phyloP scores from a whole-genome alignment of 2,113 vertebrate genomes.

The Myrmecophaga tridactyla region DNA sequence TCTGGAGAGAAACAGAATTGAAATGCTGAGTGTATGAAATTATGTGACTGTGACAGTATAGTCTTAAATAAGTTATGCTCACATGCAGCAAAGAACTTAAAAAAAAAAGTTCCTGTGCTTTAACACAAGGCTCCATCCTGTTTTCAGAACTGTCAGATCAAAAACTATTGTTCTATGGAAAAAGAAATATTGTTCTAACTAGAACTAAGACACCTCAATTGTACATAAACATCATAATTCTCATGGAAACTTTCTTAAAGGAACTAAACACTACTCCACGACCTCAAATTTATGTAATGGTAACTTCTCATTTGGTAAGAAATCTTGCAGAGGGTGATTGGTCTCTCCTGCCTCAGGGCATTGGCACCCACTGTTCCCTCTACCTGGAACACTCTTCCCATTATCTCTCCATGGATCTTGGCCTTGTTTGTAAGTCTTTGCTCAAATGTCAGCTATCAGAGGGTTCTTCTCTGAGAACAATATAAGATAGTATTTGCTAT shows the following conservation, averaged over 20 bases:
- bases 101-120: not conserved
- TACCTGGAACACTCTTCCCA: not conserved
- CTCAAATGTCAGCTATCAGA: not conserved
- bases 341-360: not conserved
- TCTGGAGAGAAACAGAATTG: not conserved
- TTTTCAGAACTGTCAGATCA: not conserved
- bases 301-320: not conserved
- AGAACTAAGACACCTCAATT: not conserved
- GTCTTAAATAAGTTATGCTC: not conserved
- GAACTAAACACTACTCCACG: not conserved
- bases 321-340: not conserved
- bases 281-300: not conserved
- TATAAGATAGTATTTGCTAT: not conserved
- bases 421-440: not conserved
- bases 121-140: not conserved
- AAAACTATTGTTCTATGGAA: not conserved
- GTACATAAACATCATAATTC: not conserved
- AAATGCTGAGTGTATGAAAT: not conserved
- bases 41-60: not conserved
- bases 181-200: not conserved
- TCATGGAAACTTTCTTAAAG: not conserved
- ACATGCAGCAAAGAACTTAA: not conserved
- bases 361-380: not conserved
- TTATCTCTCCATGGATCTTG: not conserved
- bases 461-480: not conserved